phyloP scores from a whole-genome alignment of 1,140 invertebrate species.

The Chrysomallon squamiferum region DNA sequence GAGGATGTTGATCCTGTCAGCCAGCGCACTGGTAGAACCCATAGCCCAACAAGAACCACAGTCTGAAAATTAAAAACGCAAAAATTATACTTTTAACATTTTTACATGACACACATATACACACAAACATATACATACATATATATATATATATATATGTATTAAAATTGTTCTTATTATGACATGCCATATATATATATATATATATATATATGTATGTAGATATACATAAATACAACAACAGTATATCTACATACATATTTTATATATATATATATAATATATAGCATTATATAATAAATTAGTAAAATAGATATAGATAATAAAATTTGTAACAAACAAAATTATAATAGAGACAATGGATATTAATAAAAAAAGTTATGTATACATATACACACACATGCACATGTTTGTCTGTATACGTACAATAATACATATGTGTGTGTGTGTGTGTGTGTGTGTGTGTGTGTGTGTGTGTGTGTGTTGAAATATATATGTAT shows the following conservation, averaged over 20 bases:
- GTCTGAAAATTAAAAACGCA: conserved; percentile 51
- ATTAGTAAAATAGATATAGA: too few species aligned
- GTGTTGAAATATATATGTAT: too few species aligned
- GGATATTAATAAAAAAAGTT: too few species aligned
- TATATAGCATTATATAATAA: too few species aligned
- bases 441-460: too few species aligned
- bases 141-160: neutral
- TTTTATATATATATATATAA: too few species aligned
- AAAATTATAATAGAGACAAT: too few species aligned
- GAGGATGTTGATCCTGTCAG: conserved; percentile 67
- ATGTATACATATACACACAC: too few species aligned
- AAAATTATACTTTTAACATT: neutral
- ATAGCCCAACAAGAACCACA: conserved; percentile 69
- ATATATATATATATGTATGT: neutral
- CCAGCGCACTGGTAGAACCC: conserved; percentile 64
- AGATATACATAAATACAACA: neutral
- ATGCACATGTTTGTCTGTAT: too few species aligned
- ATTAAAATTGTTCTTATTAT: neutral
- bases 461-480: too few species aligned
- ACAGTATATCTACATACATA: neutral
- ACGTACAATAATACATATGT: too few species aligned
- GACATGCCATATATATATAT: neutral
- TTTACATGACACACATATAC: neutral
- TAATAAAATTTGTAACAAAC: too few species aligned
- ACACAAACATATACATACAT: neutral